A percentile compares a stretch with the other conserved stretches of the same genome.
Evolutionary conservation across 2,113 vertebrate genomes (phyloP).

Genomic region (Oreotrochilus melanogaster): DNA sequence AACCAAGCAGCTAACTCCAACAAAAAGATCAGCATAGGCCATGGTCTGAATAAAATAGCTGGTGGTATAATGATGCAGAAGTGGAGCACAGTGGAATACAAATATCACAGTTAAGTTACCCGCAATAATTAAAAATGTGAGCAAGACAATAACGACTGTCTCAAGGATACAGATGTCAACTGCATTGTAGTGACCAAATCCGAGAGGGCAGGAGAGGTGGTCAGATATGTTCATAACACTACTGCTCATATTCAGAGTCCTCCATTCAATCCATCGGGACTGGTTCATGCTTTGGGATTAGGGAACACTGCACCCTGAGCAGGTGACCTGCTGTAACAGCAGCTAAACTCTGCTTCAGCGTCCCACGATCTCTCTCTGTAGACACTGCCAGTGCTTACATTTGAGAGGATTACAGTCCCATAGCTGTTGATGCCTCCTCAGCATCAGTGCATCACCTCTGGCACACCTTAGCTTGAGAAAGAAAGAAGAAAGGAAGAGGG

Average conservation of each 20-base stretch:
- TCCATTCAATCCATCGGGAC: conserved; percentile 82
- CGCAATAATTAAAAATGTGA: conserved; percentile 95
- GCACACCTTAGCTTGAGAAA: conserved; percentile 76
- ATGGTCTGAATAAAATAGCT: conserved; percentile 99
- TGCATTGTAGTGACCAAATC: conserved; percentile 89
- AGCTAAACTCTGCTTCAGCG: conserved; percentile 68
- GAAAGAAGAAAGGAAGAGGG: conserved; percentile 37
- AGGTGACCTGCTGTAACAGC: conserved; percentile 57
- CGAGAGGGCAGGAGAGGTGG: conserved; percentile 93
- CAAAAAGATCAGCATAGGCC: conserved; percentile 97
- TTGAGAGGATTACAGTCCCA: conserved; percentile 62
- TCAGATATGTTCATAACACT: conserved; percentile 80
- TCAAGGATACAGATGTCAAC: conserved; percentile 93
- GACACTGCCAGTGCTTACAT: conserved; percentile 70
- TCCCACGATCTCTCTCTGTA: conserved; percentile 60
- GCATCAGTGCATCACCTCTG: conserved; percentile 73
- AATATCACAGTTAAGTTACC: conserved; percentile 97
- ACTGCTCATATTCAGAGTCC: conserved; percentile 83
- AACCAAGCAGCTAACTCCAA: conserved; percentile 96
- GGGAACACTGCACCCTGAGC: conserved; percentile 47
- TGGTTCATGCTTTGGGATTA: conserved; percentile 90
- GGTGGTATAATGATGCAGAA: conserved; percentile 97
- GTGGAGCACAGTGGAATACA: conserved; percentile 96
- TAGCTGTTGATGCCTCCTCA: conserved; percentile 76
- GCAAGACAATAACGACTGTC: conserved; percentile 91